Evolutionary conservation across 2,113 vertebrate species (phyloP), one percentile per base, ranked within the genome.

Genomic region (Triplophysa rosa): DNA sequence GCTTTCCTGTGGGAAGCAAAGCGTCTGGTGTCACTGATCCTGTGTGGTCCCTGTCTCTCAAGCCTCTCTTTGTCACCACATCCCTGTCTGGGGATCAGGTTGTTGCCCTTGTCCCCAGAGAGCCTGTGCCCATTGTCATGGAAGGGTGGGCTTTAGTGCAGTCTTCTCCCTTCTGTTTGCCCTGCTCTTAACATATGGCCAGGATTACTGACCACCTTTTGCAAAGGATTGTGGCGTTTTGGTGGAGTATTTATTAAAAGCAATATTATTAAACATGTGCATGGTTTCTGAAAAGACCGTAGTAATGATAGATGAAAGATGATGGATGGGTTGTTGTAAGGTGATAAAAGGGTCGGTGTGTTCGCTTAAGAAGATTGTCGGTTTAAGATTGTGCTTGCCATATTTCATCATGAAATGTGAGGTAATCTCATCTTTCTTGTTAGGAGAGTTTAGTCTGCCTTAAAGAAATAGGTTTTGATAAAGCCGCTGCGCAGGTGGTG

Each of bases 41-140:
- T 70, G 83, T 78, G 83, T 84, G 81, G 81, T 81, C 81, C 82
- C 70, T 72, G 69, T 80, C 80, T 84, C 64, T 84, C 83, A 84
- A 84, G 66, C 64, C 42, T 61, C 59, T 54, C 61, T 80, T 83
- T 86, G 80, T 81, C 81, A 79, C 77, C 69, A 45, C 72, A 64
- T 73, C 78, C 45, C 74, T 81, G 67, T 81, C 68, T 67, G 59
- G 80, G 80, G 83, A 84, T 84, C 85, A 84, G 83, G 83, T 82
- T 84, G 76, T 84, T 82, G 70, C 79, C 56, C 69, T 82, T 77
- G 73, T 86, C 85, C 78, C 85, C 42, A 13, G 85, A 82, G 85
- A 84, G 77, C 71, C 82, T 79, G 78, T 79, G 64, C 47, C 69
- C 78, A 78, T 83, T 82, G 77, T 86, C 69, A 80, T 61, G 72